Base-by-base conservation (phyloP, 2,113 vertebrate genomes). In the Menidia beryllina region DNA sequence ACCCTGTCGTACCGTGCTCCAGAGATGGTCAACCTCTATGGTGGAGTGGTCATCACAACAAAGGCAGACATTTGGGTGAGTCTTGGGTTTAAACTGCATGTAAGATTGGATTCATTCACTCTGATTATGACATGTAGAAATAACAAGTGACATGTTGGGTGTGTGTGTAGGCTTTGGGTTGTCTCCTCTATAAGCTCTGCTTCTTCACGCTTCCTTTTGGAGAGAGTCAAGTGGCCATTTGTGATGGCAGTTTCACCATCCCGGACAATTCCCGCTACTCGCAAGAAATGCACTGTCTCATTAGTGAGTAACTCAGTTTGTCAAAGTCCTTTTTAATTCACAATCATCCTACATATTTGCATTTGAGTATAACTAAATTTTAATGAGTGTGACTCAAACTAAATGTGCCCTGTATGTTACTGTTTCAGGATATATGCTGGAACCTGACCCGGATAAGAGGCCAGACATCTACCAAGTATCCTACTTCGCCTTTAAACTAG, bases 141-240 rank as follows among this genome's bases (percentile, higher is more conserved):
- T 10, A 39, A 43, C 2, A 38, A 7, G 3, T 45, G 7, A 54
- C 5, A 25, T 38, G 13, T 70, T 19, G 73, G 12, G 60, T 74
- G 15, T 75, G 45, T 73, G 1, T 43, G 5, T 57, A 99, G 98
- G 98, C 98, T 54, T 93, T 99, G 43, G 98, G 98, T 77, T 99
- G 97, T 88, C 93, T 99, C 66, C 94, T 99, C 17, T 99, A 99
- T 92, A 99, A 99, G 87, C 91, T 99, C 61, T 99, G 98, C 77
- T 99, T 95, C 87, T 99, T 99, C 89, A 98, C 97, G 3, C 87
- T 99, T 87, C 98, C 98, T 0, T 99, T 99, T n/a, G 98, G 98
- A 24, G 98, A 99, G 91, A 99, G 97, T 84, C 96, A 98, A 90
- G 98, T 99, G 80, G 97, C 97, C 21, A 99, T 99, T 88, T 99